These are phyloP conservation scores for Aldrovandia affinis DNA, from an alignment of 2,797 vertebrate species.

Conservation along the genomic window DNA sequence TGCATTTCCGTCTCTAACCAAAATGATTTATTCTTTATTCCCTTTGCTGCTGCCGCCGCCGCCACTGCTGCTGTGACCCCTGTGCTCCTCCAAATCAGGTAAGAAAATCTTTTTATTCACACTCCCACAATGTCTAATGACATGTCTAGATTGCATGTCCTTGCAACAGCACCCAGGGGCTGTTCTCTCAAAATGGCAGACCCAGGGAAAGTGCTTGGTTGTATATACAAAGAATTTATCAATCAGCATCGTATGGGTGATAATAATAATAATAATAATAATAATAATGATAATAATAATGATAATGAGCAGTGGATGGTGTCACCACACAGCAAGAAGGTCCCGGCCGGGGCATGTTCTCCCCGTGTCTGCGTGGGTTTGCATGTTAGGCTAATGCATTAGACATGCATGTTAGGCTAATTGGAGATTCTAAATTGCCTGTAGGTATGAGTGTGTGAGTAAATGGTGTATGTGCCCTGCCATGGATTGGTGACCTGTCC, in stretches of 20 bases:
- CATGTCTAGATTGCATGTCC: no score
- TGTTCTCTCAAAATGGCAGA: not conserved
- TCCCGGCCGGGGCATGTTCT: no score
- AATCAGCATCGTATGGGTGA: not conserved
- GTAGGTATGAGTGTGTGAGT: no score
- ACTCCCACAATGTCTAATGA: not conserved
- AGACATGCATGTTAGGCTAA: no score
- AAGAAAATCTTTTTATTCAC: conserved; percentile 59
- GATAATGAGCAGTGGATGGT: not conserved
- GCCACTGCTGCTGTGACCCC: conserved; percentile 41
- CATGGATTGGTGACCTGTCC: no score
- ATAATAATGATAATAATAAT: not conserved
- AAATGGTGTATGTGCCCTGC: no score
- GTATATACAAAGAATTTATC: not conserved
- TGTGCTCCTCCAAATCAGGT: conserved; percentile 67
- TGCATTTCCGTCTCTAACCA: conserved; percentile 54
- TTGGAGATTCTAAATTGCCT: no score
- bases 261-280: not conserved
- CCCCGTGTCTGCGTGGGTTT: no score
- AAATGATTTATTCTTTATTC: conserved; percentile 58
- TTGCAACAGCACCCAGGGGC: not conserved
- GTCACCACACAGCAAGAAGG: no score
- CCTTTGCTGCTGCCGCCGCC: conserved; percentile 38
- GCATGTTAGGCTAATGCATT: no score
- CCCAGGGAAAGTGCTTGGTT: not conserved